These are phyloP conservation scores for Madoqua kirkii DNA, from an alignment of 2,113 vertebrate genomes.

Conservation along the genomic window DNA sequence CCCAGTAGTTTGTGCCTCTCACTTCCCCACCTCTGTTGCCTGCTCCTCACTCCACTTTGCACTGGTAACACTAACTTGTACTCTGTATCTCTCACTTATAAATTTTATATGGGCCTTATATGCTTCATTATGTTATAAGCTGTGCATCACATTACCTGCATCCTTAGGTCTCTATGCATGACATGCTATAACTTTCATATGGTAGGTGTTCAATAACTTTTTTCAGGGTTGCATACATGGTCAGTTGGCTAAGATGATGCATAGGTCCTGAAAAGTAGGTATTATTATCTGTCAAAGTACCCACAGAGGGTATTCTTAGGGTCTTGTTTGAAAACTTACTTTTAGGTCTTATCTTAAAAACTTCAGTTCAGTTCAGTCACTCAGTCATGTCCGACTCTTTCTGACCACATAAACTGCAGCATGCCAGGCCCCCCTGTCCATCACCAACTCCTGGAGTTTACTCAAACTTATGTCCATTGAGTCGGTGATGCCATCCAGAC, in stretches of 20 bases:
- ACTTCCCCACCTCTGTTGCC: not conserved
- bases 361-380: not conserved
- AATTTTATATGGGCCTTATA: not conserved
- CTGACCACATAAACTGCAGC: too few species aligned
- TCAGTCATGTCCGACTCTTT: too few species aligned
- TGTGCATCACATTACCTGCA: not conserved
- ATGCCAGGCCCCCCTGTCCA: too few species aligned
- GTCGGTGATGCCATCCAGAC: too few species aligned
- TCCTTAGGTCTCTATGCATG: not conserved
- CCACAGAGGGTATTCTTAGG: not conserved
- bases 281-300: not conserved
- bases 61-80: not conserved
- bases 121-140: not conserved
- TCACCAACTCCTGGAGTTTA: too few species aligned
- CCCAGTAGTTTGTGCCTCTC: not conserved
- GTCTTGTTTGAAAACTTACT: not conserved
- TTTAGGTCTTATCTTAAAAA: slow-evolving; percentile 4
- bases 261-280: not conserved
- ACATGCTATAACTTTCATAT: not conserved
- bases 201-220: not conserved
- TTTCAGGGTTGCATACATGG: not conserved
- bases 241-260: not conserved
- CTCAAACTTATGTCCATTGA: too few species aligned
- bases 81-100: not conserved
- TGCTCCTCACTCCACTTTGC: not conserved